phyloP scores from a whole-genome alignment of 1,140 invertebrate species.

The Copidosoma floridanum region DNA sequence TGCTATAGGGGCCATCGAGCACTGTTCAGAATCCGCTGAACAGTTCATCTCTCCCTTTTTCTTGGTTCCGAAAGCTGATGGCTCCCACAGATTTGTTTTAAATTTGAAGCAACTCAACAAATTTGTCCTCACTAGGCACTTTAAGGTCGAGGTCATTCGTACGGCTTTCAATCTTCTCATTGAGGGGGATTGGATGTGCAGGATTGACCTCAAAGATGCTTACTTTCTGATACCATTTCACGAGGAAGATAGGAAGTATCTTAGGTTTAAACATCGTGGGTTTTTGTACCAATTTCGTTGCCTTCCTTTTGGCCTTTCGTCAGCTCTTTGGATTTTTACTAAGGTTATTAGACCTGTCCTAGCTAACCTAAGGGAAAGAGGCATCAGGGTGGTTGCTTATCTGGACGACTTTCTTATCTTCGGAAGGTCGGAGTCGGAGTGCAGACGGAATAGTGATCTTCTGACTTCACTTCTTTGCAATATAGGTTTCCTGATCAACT shows the following conservation, averaged over 20 bases:
- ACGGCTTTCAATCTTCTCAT: not conserved
- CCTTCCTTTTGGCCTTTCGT: too few species aligned
- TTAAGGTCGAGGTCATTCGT: not conserved
- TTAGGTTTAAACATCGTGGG: not conserved
- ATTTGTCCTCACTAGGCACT: constrained; percentile 3
- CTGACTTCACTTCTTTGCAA: not conserved
- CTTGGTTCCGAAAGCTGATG: not conserved
- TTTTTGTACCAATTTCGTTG: not conserved
- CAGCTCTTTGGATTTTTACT: not conserved
- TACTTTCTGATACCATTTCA: not conserved
- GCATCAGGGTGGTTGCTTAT: too few species aligned
- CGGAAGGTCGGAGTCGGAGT: not conserved
- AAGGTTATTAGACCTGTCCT: not conserved
- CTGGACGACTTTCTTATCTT: not conserved
- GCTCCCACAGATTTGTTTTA: constrained; percentile 10
- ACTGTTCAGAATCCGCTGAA: not conserved
- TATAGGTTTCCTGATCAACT: constrained; percentile 1
- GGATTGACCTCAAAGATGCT: not conserved
- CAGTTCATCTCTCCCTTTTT: not conserved
- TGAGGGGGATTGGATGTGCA: not conserved
- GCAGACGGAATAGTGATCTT: not conserved
- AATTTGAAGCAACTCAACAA: not conserved
- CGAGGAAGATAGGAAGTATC: not conserved
- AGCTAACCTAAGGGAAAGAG: not conserved
- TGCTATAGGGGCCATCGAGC: too few species aligned